Evolutionary conservation across 2,797 vertebrate species (phyloP), one percentile per base, ranked within the genome.

Genomic region (Clarias fuscus): DNA sequence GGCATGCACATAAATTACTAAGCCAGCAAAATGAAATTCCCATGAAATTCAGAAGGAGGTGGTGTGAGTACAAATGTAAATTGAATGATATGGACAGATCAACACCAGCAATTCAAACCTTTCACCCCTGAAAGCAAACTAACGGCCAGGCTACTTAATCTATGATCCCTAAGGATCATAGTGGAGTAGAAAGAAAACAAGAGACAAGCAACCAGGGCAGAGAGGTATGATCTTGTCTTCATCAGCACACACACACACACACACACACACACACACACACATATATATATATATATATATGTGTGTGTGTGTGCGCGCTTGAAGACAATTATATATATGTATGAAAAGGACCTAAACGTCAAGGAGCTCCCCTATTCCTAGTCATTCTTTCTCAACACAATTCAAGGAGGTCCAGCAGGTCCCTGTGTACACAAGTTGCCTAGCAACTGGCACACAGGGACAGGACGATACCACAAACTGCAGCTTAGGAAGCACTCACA

Each of bases 61-160:
- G 20, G 6, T 24, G 37, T 43, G 71, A 17, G 14, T 14, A 27
- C 24, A 73, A 73, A 43, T 22, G 37, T 40, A 43, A 72, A 70
- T 20, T 37, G 17, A 72, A 75, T 75, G 13, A 48, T 43, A 72
- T 14, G 20, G 10, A 43, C 11, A 73, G 22, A 24, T 43, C 83
- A 89, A 88, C 77, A 82, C 64, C 84, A 86, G 82, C 40, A 87
- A 80, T 86, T 64, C 86, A 82, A 76, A 79, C 81, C 59, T 53
- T 84, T 84, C 59, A 73, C 84, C 84, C 85, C 87, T 87, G 84
- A 84, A 85, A 88, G 86, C 84, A 87, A 84, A 88, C 88, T 86
- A 88, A 89, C 79, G 88, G 89, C 84, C 88, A 83, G 68, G 53
- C 86, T 88, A 83, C 82, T 89, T 90, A 90, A 86, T 90, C 67